A percentile compares a stretch with the other conserved stretches of the same genome.
Conservation (phyloP, 2,888 invertebrate species). For the Clunio marinus region DNA sequence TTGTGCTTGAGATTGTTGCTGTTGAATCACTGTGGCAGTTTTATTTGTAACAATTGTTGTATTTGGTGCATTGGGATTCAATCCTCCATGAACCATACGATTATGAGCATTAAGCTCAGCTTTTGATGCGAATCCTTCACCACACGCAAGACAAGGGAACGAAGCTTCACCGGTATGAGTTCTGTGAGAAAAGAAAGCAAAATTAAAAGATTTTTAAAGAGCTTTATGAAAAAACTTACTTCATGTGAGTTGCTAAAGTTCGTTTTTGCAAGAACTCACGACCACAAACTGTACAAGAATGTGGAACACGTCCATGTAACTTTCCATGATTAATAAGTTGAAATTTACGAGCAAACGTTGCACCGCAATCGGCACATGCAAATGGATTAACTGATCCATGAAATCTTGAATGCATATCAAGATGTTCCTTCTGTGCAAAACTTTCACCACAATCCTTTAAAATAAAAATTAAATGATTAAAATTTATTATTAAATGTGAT, state of each 20-base stretch:
- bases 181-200: conserved; percentile 48
- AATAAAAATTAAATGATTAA: too few species aligned
- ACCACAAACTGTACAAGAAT: conserved; percentile 75
- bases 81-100: conserved; percentile 55
- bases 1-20: conserved; percentile 30
- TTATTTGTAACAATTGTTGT: conserved; percentile 46
- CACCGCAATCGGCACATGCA: conserved; percentile 85
- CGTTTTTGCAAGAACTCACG: conserved; percentile 82
- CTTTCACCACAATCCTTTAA: conserved; percentile 83
- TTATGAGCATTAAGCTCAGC: conserved; percentile 65
- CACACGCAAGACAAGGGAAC: conserved; percentile 69
- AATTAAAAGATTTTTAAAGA: conserved; percentile 2
- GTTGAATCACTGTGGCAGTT: conserved; percentile 38
- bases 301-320: conserved; percentile 74
- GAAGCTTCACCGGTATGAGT: conserved; percentile 72
- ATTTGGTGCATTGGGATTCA: conserved; percentile 51
- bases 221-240: conserved; percentile 51
- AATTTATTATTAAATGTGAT: background rate
- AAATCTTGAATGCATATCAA: conserved; percentile 62
- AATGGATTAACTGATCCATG: conserved; percentile 96
- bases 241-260: conserved; percentile 75
- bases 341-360: conserved; percentile 79
- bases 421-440: conserved; percentile 82
- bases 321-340: conserved; percentile 80
- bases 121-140: conserved; percentile 70